A percentile compares a stretch with the other conserved stretches of the same genome.
These are phyloP conservation scores for Cydia amplana DNA, from an alignment of 1,140 invertebrate genomes.

Conservation along the genomic window DNA sequence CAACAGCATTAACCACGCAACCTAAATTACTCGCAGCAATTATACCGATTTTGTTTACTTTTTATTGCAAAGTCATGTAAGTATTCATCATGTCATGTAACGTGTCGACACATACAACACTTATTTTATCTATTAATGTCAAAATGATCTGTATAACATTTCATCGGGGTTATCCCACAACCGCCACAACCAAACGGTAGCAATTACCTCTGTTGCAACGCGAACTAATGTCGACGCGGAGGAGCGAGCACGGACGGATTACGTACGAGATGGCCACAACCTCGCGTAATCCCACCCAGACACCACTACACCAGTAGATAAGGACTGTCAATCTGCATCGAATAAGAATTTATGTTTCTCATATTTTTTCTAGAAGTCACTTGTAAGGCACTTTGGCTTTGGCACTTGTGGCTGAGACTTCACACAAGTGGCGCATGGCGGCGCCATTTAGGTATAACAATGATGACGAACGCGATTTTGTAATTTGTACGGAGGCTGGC, in stretches of 20 bases:
- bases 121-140: constrained; percentile 13
- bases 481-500: neutral
- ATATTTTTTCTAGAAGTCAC: too few relatives aligned
- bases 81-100: constrained; percentile 7
- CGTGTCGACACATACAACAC: neutral
- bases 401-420: too few relatives aligned
- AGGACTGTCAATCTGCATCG: neutral
- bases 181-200: constrained; percentile 2
- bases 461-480: neutral
- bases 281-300: neutral
- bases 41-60: neutral
- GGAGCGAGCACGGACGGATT: constrained; percentile 20
- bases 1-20: neutral
- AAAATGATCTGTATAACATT: constrained; percentile 18
- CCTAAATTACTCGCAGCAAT: neutral
- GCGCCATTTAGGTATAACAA: neutral
- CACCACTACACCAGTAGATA: neutral
- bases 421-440: too few relatives aligned
- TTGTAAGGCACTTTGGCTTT: too few relatives aligned
- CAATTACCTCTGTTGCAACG: constrained; percentile 25
- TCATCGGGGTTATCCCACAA: constrained; percentile 24
- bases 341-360: neutral
- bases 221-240: constrained; percentile 3
- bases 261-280: constrained; percentile 18
- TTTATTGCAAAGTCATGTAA: constrained; percentile 17